These are phyloP conservation scores for Diprion similis DNA, from an alignment of 1,140 invertebrate species.

Conservation along the genomic window DNA sequence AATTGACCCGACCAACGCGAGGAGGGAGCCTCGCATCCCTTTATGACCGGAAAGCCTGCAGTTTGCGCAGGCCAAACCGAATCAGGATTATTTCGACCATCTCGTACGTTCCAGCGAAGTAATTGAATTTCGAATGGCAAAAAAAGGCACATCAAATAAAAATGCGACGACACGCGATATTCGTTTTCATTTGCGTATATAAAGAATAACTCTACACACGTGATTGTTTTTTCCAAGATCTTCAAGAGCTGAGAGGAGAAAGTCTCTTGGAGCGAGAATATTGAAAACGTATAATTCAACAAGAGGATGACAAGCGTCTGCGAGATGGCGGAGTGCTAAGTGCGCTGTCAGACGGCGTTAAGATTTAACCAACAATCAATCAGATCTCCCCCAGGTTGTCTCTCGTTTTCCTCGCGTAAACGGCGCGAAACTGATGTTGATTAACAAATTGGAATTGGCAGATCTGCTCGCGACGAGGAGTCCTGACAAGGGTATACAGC, in stretches of 20 bases:
- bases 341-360: not conserved
- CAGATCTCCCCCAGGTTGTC: not conserved
- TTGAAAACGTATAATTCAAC: not conserved
- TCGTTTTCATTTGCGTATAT: not conserved
- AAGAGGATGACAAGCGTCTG: too few relatives aligned
- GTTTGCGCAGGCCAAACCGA: too few relatives aligned
- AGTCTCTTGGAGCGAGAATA: not conserved
- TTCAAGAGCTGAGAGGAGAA: not conserved
- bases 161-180: not conserved
- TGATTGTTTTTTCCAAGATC: not conserved
- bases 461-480: not conserved
- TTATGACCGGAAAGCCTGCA: too few relatives aligned
- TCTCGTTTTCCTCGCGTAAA: conserved; percentile 1
- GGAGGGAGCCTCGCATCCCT: too few relatives aligned
- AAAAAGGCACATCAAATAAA: not conserved
- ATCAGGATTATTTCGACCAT: too few relatives aligned
- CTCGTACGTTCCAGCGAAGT: too few relatives aligned
- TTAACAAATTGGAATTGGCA: conserved; percentile 6
- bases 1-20: not conserved
- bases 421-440: not conserved
- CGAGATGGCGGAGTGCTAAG: not conserved
- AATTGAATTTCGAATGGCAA: not conserved
- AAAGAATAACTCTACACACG: not conserved
- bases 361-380: conserved; percentile 1
- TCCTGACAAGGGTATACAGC: not conserved